Conservation (phyloP, 2,797 vertebrate genomes). For the Oreonectes daqikongensis region DNA sequence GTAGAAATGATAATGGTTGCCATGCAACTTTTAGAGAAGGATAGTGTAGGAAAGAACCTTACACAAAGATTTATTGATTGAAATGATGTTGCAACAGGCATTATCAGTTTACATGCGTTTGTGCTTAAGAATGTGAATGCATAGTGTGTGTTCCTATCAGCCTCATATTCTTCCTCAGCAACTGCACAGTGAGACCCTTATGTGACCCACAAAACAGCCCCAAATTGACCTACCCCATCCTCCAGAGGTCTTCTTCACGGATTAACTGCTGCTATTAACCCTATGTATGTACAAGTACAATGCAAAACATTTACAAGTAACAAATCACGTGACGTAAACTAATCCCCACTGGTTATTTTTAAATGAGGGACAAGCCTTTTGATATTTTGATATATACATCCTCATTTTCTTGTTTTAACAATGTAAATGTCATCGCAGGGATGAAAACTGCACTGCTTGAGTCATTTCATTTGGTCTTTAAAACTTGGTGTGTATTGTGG, state of each 20-base stretch:
- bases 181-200: not conserved
- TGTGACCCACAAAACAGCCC: not conserved
- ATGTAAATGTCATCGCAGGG: too few species aligned
- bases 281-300: not conserved
- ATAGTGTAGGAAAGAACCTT: not conserved
- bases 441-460: not conserved
- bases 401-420: not conserved
- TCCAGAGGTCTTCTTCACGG: not conserved
- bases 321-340: not conserved
- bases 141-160: conserved; percentile 1
- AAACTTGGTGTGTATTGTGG: not conserved
- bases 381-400: not conserved
- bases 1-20: not conserved
- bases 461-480: not conserved
- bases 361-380: not conserved
- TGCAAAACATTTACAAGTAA: not conserved
- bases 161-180: not conserved
- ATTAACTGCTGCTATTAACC: conserved; percentile 3
- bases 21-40: not conserved
- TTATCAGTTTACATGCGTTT: not conserved
- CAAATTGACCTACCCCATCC: not conserved
- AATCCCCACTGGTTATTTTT: not conserved
- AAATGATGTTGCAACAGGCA: not conserved
- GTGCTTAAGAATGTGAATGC: not conserved
- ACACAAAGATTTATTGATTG: not conserved